Base-by-base conservation (phyloP, 2,888 invertebrate species). In the Podotricha telesiphe region DNA sequence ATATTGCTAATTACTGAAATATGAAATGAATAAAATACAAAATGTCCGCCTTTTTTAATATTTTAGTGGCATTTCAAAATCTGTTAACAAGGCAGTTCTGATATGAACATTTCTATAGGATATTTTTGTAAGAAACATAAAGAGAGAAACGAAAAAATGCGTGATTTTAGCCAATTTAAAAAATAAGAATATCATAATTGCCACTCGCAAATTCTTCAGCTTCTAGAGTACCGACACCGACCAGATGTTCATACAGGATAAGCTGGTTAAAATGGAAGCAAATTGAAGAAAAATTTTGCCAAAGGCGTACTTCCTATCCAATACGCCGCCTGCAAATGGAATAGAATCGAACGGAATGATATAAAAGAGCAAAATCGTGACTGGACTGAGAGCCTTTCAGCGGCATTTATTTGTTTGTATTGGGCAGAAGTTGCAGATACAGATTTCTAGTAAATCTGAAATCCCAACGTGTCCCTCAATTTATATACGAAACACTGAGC, bases 271-370 rank as follows among this genome's bases (percentile, higher is more conserved):
- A 58, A 70, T 40, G 58, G 20, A 55, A 67, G 64, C 59, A 64
- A 63, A 64, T 67, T 59, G 53, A 13, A 45, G 40, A 48, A 67
- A 70, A n/a, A n/a, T n/a, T 70, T 68, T 64, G 64, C 40, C 48
- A 67, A 70, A 71, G n/a, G 67, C 69, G 65, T 70, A 61, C 64
- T 63, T n/a, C n/a, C n/a, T 69, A 68, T 72, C 71, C 68, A 66
- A 80, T 80, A 79, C 79, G 77, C 78, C 79, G 77, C 78, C 75
- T 77, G 73, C 68, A 73, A 77, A 78, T 77, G 76, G 77, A 80
- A 81, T 80, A 78, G 78, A 75, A 77, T 77, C 65, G 72, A 69
- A 67, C 75, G 76, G 77, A 76, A 79, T 81, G 77, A 78, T 80
- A 80, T 81, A 80, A 82, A 77, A 78, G 77, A 76, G 72, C 63